Evolutionary conservation across 2,888 invertebrate species (phyloP), one percentile per base, ranked within the genome.

Genomic region (Bhutanitis thaidina): DNA sequence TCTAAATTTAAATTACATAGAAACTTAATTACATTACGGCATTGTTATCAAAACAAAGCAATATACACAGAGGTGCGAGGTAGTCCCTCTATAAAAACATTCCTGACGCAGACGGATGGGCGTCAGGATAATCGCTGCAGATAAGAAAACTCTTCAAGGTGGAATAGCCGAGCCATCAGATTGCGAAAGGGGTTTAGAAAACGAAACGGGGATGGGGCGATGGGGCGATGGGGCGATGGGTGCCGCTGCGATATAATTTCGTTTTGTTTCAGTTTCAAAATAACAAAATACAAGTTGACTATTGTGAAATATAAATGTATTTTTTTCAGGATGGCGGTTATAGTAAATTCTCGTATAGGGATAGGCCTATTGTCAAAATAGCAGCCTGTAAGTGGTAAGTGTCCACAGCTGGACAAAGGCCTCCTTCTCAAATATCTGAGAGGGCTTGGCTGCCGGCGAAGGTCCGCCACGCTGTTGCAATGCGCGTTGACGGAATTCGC

Each of bases 51-150:
- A 41, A 39, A 47, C 50, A 44, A 48, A 43, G 39, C 39, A 30
- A 29, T 12, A 38, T 45, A 40, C 20, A 10, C 13, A 5, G 39
- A 37, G 44, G 44, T 50, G 20, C 13, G 25, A 37, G 30, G 30
- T n/a, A n/a, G n/a, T 36, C 37, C 38, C 16, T 43, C 43, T 20
- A 12, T 36, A 41, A 51, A 50, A 55, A 53, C 43, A 52, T 38
- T 12, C 41, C 43, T 59, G 67, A 66, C 62, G 62, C 48, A 64
- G 69, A 69, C 56, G 56, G 61, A 69, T 69, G 61, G 53, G 52
- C 53, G 59, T 53, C 57, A 56, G 46, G 61, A 62, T 62, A 57
- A 45, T 50, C 50, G 25, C 12, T 27, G 9, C 13, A 43, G 53
- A 54, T 54, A 54, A 48, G 47, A 29, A 32, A 46, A 48, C 39